Evolutionary conservation across 2,888 invertebrate genomes (phyloP).

Genomic region (Noctua janthina): DNA sequence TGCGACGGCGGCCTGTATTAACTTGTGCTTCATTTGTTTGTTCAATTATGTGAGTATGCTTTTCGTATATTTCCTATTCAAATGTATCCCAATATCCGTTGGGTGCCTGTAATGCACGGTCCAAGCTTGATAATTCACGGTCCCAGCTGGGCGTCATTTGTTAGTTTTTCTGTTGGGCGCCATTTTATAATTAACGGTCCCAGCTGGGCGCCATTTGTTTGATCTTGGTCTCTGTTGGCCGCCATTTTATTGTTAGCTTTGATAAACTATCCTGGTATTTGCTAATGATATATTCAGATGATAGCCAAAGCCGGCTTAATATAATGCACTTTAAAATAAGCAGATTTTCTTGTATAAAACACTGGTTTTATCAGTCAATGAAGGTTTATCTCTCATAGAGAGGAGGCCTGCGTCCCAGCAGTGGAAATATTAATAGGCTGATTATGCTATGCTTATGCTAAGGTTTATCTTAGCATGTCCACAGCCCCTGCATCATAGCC

Average conservation of each 20-base stretch:
- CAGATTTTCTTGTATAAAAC: background rate
- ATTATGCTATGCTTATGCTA: too few relatives aligned
- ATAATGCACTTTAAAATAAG: background rate
- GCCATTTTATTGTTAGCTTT: background rate
- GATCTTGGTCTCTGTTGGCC: background rate
- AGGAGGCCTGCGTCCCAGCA: too few relatives aligned
- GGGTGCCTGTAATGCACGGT: background rate
- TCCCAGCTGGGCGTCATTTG: slow-evolving; percentile 16
- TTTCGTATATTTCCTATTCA: background rate
- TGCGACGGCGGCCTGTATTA: slow-evolving; percentile 97
- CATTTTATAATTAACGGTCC: background rate
- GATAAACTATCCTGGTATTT: background rate
- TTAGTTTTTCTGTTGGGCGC: background rate
- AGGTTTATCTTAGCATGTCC: background rate
- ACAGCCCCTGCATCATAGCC: background rate
- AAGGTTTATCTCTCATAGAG: background rate
- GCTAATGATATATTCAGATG: background rate
- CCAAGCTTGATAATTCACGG: background rate
- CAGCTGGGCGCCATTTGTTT: background rate
- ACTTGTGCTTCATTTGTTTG: slow-evolving; percentile 96
- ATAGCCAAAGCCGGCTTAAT: background rate
- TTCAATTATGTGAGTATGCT: slow-evolving; percentile 85
- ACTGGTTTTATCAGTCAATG: background rate
- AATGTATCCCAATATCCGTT: background rate
- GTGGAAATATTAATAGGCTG: too few relatives aligned